A percentile compares a stretch with the other conserved stretches of the same genome.
phyloP scores from a whole-genome alignment of 1,140 invertebrate species.

The Nephotettix cincticeps region DNA sequence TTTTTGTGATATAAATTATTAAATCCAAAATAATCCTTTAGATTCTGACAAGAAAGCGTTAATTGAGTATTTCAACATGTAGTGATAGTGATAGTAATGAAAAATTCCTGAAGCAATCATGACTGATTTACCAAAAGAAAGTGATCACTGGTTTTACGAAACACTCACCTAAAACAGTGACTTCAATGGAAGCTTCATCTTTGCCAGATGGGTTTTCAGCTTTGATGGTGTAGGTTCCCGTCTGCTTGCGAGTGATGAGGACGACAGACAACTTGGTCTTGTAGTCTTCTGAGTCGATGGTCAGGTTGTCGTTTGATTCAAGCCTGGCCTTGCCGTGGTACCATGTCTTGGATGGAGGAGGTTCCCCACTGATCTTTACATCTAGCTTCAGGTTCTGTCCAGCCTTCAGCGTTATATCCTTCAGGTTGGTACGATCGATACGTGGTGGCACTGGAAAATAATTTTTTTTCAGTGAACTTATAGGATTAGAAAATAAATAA shows the following conservation, averaged over 20 bases:
- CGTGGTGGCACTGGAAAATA: constrained; percentile 74
- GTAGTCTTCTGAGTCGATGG: constrained; percentile 82
- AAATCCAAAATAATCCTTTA: no score
- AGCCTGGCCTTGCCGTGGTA: constrained; percentile 78
- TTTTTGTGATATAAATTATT: no score
- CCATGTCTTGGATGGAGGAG: constrained; percentile 82
- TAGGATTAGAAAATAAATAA: no score
- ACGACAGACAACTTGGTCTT: constrained; percentile 77
- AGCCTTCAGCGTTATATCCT: constrained; percentile 83
- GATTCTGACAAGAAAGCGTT: no score
- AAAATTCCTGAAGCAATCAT: no score
- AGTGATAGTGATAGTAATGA: no score
- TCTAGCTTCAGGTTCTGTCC: constrained; percentile 83
- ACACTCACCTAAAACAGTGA: constrained; percentile 68
- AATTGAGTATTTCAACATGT: no score
- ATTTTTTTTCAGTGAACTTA: no score
- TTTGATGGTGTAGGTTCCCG: constrained; percentile 82
- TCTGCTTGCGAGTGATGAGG: constrained; percentile 73
- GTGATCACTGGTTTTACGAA: background rate
- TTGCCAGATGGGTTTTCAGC: constrained; percentile 89
- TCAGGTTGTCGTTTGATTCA: constrained; percentile 63
- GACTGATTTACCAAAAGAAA: no score
- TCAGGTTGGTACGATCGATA: constrained; percentile 87
- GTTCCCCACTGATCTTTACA: constrained; percentile 88
- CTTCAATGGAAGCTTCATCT: constrained; percentile 87